Percentiles rank a stretch among this genome's conserved stretches.
Conservation (phyloP, 1,140 invertebrate species). For the Drosophila bocki region DNA sequence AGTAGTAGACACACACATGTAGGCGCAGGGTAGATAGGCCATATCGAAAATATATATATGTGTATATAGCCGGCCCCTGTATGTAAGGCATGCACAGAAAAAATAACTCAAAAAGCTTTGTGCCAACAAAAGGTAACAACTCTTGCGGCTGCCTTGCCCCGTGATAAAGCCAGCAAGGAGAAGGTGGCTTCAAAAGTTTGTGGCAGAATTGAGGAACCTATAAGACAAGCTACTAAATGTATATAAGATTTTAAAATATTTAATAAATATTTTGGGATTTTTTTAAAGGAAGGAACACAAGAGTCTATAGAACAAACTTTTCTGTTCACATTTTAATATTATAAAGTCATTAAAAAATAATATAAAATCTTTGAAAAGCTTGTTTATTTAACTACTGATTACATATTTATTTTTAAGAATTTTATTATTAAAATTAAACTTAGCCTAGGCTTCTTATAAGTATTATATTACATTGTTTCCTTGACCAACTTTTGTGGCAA, state of each 20-base stretch:
- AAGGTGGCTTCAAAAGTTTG: conserved; percentile 38
- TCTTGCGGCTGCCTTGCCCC: conserved; percentile 45
- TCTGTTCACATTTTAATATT: too few relatives aligned
- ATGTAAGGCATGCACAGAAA: conserved; percentile 63
- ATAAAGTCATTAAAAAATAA: neutral
- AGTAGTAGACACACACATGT: conserved; percentile 65
- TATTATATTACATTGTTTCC: neutral
- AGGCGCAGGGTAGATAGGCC: conserved; percentile 56
- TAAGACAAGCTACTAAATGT: neutral
- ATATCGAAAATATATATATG: conserved; percentile 38
- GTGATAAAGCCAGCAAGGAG: conserved; percentile 43
- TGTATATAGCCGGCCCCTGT: conserved; percentile 9
- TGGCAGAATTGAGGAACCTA: neutral
- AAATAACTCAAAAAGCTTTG: conserved; percentile 75
- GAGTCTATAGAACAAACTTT: neutral
- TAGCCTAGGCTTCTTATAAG: accelerated
- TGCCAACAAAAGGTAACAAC: conserved; percentile 73
- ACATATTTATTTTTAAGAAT: accelerated
- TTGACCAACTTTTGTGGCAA: conserved; percentile 34
- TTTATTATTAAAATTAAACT: neutral
- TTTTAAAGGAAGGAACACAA: neutral
- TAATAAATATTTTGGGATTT: neutral
- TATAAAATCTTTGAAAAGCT: too few relatives aligned
- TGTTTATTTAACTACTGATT: neutral
- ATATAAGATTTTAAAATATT: neutral